Percentiles rank a stretch among this genome's conserved stretches.
Conservation (phyloP, 92 coral and sea anemone species). For the Zoanthus sansibaricus region DNA sequence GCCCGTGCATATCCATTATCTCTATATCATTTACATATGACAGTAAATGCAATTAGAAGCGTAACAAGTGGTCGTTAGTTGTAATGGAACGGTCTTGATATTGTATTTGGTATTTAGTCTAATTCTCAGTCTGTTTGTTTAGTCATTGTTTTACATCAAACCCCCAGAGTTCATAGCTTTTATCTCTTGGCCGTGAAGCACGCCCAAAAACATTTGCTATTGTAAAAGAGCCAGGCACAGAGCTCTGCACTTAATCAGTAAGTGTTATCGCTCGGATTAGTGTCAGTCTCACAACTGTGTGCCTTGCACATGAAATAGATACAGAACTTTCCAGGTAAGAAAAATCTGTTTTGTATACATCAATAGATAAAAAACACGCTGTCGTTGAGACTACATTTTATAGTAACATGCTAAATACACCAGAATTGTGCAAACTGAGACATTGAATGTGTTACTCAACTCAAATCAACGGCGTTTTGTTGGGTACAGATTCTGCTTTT, state of each 20-base stretch:
- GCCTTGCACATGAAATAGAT: constrained; percentile 64
- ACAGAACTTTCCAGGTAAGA: constrained; percentile 64
- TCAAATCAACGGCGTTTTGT: constrained; percentile 11
- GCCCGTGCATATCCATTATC: constrained; percentile 78
- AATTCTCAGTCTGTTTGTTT: constrained; percentile 98
- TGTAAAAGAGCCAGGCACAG: constrained; percentile 58
- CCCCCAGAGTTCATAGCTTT: constrained; percentile 93
- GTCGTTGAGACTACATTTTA: not conserved
- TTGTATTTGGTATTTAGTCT: constrained; percentile 96
- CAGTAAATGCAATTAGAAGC: constrained; percentile 90
- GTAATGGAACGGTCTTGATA: constrained; percentile 84
- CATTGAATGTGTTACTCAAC: not conserved
- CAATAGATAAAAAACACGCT: not conserved
- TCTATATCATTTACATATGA: constrained; percentile 88
- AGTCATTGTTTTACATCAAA: constrained; percentile 91
- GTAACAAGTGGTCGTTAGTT: constrained; percentile 93
- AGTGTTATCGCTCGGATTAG: constrained; percentile 73
- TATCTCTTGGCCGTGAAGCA: constrained; percentile 78
- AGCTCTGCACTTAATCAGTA: constrained; percentile 61
- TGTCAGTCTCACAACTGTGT: constrained; percentile 50
- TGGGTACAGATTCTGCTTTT: constrained; percentile 5
- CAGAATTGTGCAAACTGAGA: not conserved
- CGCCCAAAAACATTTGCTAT: constrained; percentile 84
- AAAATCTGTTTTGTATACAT: constrained; percentile 4
- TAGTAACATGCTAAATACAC: not conserved